These are phyloP conservation scores for Oreonectes daqikongensis DNA, from an alignment of 2,797 vertebrate genomes.

Conservation along the genomic window DNA sequence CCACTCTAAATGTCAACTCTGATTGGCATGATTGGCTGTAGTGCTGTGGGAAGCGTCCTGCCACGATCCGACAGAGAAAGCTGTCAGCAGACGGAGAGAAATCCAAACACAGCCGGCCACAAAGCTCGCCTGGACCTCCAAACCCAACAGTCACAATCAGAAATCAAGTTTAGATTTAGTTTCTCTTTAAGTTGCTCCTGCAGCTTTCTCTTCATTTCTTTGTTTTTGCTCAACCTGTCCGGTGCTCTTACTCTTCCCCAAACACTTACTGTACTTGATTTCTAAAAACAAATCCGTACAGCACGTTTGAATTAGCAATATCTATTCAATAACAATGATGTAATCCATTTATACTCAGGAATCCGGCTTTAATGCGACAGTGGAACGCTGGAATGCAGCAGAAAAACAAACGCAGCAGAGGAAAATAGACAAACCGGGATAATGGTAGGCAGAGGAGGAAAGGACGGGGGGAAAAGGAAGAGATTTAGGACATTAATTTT, in stretches of 20 bases:
- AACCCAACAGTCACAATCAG: slow-evolving; percentile 63
- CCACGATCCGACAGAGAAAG: slow-evolving; percentile 64
- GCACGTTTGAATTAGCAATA: slow-evolving; percentile 56
- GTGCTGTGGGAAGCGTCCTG: slow-evolving; percentile 59
- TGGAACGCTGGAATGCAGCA: slow-evolving; percentile 51
- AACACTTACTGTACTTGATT: slow-evolving; percentile 62
- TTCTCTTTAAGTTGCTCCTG: slow-evolving; percentile 33
- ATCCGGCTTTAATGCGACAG: slow-evolving; percentile 52
- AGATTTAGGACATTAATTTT: slow-evolving; percentile 70
- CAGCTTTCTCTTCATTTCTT: slow-evolving; percentile 14
- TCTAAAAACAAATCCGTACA: slow-evolving; percentile 58
- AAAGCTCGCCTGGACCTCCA: slow-evolving; percentile 58
- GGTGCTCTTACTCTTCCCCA: slow-evolving; percentile 13
- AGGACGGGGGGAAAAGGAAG: slow-evolving; percentile 21
- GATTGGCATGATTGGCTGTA: slow-evolving; percentile 48
- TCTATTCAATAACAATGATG: slow-evolving; percentile 62
- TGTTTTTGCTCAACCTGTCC: slow-evolving; percentile 1
- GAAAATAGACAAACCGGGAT: slow-evolving; percentile 61
- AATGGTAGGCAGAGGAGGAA: slow-evolving; percentile 47
- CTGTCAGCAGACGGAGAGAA: slow-evolving; percentile 71
- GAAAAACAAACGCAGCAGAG: slow-evolving; percentile 56
- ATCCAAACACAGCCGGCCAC: slow-evolving; percentile 48
- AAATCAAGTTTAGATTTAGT: slow-evolving; percentile 61
- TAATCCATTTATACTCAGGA: slow-evolving; percentile 60
- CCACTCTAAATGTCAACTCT: slow-evolving; percentile 40